These are phyloP conservation scores for Sardina pilchardus DNA, from an alignment of 2,113 vertebrate species.

Conservation along the genomic window DNA sequence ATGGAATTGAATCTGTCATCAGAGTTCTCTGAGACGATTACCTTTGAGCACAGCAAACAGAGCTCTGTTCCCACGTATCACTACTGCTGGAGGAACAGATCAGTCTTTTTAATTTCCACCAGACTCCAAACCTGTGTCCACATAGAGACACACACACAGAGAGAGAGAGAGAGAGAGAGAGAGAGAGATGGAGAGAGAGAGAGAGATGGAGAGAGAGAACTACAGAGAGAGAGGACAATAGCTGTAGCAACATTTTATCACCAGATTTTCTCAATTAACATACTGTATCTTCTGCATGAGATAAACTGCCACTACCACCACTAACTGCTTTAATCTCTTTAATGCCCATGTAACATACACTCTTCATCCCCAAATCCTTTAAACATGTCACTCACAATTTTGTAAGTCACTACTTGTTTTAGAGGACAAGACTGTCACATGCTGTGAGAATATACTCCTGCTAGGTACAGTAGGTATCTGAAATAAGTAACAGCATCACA, in stretches of 20 bases:
- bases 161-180: no score
- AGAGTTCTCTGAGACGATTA: conserved; percentile 84
- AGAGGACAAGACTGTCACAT: conserved; percentile 65
- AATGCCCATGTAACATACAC: conserved; percentile 77
- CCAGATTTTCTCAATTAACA: conserved; percentile 74
- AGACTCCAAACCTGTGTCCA: conserved; percentile 63
- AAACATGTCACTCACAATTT: conserved; percentile 71
- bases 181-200: not conserved
- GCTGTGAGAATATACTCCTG: conserved; percentile 28
- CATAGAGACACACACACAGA: conserved; percentile 34
- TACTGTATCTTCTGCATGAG: conserved; percentile 75
- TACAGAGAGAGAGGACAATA: conserved; percentile 16
- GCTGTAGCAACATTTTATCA: conserved; percentile 70
- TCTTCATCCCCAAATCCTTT: conserved; percentile 74
- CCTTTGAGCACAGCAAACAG: conserved; percentile 89
- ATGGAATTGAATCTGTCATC: conserved; percentile 98
- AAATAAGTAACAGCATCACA: not conserved
- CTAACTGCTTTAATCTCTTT: conserved; percentile 72
- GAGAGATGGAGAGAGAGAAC: no score
- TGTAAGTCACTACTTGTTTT: conserved; percentile 56
- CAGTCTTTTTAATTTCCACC: conserved; percentile 71
- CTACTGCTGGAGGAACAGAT: conserved; percentile 68
- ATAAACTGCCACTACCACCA: conserved; percentile 74
- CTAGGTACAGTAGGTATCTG: not conserved
- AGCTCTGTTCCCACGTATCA: conserved; percentile 63